These are phyloP conservation scores for Gymnoscelis rufifasciata DNA, from an alignment of 2,888 invertebrate genomes.

Conservation along the genomic window DNA sequence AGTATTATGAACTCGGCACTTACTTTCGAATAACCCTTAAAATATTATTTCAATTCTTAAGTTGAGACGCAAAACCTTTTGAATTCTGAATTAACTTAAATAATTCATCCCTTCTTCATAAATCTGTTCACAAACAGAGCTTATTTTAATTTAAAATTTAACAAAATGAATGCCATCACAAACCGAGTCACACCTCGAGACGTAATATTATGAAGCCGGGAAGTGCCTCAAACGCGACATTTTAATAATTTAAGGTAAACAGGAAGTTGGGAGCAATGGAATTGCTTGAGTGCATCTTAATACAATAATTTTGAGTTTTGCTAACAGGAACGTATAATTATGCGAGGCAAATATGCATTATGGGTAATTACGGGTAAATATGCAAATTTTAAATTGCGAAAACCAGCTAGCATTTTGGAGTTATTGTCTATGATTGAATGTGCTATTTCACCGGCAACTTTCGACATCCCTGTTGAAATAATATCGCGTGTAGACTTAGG, in stretches of 20 bases:
- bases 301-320: background rate
- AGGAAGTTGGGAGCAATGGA: constrained; percentile 2
- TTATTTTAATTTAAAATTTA: constrained; percentile 34
- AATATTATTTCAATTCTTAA: background rate
- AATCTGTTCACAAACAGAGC: constrained; percentile 24
- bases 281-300: background rate
- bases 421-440: no score
- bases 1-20: no score
- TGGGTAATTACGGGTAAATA: no score
- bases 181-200: constrained; percentile 27
- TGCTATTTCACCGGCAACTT: no score
- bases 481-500: no score
- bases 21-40: background rate
- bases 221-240: constrained; percentile 13
- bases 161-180: constrained; percentile 23
- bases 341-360: no score
- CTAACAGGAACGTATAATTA: no score
- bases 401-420: no score
- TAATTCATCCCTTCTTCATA: constrained; percentile 16
- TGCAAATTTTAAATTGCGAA: no score
- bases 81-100: constrained; percentile 8
- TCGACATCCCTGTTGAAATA: no score
- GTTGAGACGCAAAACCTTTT: constrained; percentile 2
- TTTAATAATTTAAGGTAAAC: constrained; percentile 11
- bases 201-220: constrained; percentile 27